Conservation (phyloP, 1,140 invertebrate genomes). For the Aphidius ervi region DNA sequence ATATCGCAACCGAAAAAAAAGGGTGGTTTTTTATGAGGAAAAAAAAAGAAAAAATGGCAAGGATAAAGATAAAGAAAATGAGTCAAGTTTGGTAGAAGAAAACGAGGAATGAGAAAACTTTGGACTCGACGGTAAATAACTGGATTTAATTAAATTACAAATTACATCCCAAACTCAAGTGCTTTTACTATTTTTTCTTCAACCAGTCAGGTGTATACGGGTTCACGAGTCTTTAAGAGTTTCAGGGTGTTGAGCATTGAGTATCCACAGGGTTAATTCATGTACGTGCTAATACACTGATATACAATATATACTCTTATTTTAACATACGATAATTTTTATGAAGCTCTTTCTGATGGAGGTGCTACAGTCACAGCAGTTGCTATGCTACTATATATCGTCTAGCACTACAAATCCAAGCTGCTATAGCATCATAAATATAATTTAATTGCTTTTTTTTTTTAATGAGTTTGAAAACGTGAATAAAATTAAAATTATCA, state of each 20-base stretch:
- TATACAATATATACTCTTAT: background rate
- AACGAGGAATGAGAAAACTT: constrained; percentile 12
- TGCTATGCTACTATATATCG: too few species aligned
- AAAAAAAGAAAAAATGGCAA: too few species aligned
- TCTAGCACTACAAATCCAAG: background rate
- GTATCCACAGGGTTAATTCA: constrained; percentile 2
- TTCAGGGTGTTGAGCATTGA: constrained; percentile 9
- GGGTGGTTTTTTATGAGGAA: too few species aligned
- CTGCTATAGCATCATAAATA: constrained; percentile 26
- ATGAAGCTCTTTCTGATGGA: too few species aligned
- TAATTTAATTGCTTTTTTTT: constrained; percentile 36
- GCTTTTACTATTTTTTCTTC: background rate
- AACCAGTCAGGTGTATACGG: constrained; percentile 17
- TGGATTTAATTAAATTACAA: constrained; percentile 40
- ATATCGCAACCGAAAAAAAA: too few species aligned
- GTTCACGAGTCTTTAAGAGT: constrained; percentile 21
- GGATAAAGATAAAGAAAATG: too few species aligned
- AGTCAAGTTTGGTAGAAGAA: background rate
- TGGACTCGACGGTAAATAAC: constrained; percentile 31
- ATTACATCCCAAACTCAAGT: constrained; percentile 25
- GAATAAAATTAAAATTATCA: too few species aligned
- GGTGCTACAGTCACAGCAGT: too few species aligned
- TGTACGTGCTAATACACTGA: constrained; percentile 12
- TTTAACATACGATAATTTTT: constrained; percentile 1
- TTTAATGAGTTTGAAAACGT: too few species aligned